A percentile compares a stretch with the other conserved stretches of the same genome.
Conservation (phyloP, 2,888 invertebrate genomes). For the Drosophila pseudotalamancana region DNA sequence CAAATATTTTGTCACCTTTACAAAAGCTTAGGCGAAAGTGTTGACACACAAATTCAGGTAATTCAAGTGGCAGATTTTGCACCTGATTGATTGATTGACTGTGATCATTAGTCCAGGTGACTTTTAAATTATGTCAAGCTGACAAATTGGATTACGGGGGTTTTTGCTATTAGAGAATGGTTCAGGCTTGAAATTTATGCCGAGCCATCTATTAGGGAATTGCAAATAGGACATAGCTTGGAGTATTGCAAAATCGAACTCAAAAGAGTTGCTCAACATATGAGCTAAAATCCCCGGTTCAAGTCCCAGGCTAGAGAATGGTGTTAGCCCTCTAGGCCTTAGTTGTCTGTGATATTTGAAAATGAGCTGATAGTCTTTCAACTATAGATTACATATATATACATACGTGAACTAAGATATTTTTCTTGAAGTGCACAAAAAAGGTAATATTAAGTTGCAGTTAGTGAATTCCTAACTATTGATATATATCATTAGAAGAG, state of each 20-base stretch:
- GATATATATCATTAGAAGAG: no score
- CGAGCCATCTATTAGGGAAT: conserved; percentile 11
- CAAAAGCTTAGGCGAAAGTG: conserved; percentile 31
- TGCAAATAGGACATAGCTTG: background rate
- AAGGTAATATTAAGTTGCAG: no score
- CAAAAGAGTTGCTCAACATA: background rate
- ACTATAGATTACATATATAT: no score
- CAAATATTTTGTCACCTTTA: conserved; percentile 58
- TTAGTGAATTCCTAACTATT: no score
- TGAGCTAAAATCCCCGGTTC: no score
- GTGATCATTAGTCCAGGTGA: conserved; percentile 56
- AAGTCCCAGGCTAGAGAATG: no score
- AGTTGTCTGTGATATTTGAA: no score
- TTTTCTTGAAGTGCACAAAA: no score
- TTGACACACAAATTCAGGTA: background rate
- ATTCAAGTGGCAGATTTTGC: background rate
- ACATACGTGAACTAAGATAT: no score
- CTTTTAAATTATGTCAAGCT: conserved; percentile 44
- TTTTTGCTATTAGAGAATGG: background rate
- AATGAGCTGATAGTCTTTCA: background rate
- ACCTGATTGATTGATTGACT: conserved; percentile 44
- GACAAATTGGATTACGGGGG: conserved; percentile 16
- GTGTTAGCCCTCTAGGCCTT: no score
- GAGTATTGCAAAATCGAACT: background rate
- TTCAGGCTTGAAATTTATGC: background rate